These are phyloP conservation scores for Euwallacea similis DNA, from an alignment of 1,140 invertebrate genomes.

Conservation along the genomic window DNA sequence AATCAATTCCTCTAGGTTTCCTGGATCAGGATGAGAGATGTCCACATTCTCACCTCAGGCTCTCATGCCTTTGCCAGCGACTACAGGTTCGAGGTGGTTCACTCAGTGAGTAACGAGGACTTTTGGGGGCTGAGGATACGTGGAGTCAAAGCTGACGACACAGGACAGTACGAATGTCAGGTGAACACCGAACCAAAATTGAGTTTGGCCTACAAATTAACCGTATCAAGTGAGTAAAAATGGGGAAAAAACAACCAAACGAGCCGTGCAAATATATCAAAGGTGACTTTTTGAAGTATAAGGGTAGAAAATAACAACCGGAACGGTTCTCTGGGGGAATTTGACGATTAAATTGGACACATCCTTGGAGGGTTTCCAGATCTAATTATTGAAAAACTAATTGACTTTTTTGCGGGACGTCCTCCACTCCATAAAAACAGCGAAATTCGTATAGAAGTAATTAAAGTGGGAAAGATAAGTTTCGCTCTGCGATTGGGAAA, in stretches of 20 bases:
- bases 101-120: conserved; percentile 57
- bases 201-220: conserved; percentile 71
- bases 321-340: conserved; percentile 27
- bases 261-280: conserved; percentile 20
- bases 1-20: conserved; percentile 64
- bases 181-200: conserved; percentile 85
- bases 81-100: conserved; percentile 63
- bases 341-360: conserved; percentile 33
- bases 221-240: conserved; percentile 46
- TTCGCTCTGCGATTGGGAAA: conserved; percentile 1
- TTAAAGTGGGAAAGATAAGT: conserved; percentile 22
- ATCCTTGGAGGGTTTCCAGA: conserved; percentile 26
- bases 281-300: conserved; percentile 31
- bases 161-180: conserved; percentile 85
- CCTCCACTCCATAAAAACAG: conserved; percentile 19
- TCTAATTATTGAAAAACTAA: conserved; percentile 37
- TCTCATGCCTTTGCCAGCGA: conserved; percentile 72
- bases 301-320: conserved; percentile 29
- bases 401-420: conserved; percentile 23
- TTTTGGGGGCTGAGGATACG: conserved; percentile 87
- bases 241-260: conserved; percentile 18
- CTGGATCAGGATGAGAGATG: conserved; percentile 73
- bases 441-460: conserved; percentile 25
- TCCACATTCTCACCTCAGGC: conserved; percentile 74
- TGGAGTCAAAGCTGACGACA: conserved; percentile 82